A percentile compares a stretch with the other conserved stretches of the same genome.
These are phyloP conservation scores for Coregonus clupeaformis DNA, from an alignment of 2,113 vertebrate species.

Conservation along the genomic window DNA sequence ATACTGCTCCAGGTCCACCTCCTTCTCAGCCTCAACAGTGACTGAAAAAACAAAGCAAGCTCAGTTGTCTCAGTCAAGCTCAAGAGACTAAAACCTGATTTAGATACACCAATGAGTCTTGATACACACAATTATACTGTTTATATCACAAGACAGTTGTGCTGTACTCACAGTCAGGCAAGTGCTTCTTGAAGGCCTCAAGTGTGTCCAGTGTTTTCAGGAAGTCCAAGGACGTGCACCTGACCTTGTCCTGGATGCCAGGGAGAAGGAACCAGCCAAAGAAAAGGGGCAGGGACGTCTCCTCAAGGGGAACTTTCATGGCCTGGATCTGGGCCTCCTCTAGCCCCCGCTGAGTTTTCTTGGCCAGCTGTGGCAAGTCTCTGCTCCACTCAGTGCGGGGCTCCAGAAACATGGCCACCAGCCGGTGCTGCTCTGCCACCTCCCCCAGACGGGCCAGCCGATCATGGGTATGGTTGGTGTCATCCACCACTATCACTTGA, in stretches of 20 bases:
- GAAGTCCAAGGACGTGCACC: conserved; percentile 81
- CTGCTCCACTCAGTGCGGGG: conserved; percentile 82
- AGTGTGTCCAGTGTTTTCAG: conserved; percentile 84
- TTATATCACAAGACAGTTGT: not conserved
- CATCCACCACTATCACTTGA: conserved; percentile 82
- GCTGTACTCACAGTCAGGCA: conserved; percentile 81
- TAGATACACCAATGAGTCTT: too few relatives aligned
- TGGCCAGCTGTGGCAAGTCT: conserved; percentile 76
- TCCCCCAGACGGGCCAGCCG: conserved; percentile 84
- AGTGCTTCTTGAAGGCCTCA: conserved; percentile 88
- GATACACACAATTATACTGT: too few relatives aligned
- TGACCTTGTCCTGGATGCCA: conserved; percentile 77
- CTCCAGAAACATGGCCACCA: conserved; percentile 80
- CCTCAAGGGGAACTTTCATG: conserved; percentile 79
- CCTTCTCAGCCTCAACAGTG: conserved; percentile 77
- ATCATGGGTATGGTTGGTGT: conserved; percentile 84
- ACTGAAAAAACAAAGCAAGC: conserved; percentile 57
- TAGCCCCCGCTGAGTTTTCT: conserved; percentile 80
- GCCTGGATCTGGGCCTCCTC: conserved; percentile 78
- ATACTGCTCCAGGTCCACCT: conserved; percentile 84
- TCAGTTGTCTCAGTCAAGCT: not conserved
- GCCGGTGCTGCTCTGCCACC: conserved; percentile 79
- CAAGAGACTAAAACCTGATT: not conserved
- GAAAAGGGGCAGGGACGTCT: conserved; percentile 83
- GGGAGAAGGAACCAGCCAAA: conserved; percentile 90